phyloP scores from a whole-genome alignment of 2,888 invertebrate species.

The Aphodius sticticus region DNA sequence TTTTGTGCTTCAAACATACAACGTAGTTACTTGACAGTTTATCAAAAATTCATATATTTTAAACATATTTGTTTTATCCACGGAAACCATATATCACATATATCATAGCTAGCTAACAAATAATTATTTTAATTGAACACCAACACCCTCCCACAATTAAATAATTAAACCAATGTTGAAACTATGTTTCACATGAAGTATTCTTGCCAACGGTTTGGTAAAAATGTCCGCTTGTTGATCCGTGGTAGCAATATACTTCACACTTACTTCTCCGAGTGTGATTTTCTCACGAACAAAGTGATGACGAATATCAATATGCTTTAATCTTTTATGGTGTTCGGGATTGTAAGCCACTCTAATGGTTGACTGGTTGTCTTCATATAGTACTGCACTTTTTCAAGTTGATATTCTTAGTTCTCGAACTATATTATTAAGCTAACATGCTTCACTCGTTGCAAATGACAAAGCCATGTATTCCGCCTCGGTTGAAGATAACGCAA shows the following conservation, averaged over 20 bases:
- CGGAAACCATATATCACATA: too few species aligned
- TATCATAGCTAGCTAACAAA: too few species aligned
- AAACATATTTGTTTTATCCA: too few species aligned
- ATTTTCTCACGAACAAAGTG: constrained; percentile 22
- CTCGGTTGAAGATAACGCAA: constrained; percentile 51
- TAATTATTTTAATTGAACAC: too few species aligned
- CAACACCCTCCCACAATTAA: too few species aligned
- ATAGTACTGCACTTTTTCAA: constrained; percentile 21
- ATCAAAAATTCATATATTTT: too few species aligned
- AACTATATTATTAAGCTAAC: constrained; percentile 48
- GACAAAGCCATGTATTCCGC: constrained; percentile 52
- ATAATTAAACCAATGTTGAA: too few species aligned
- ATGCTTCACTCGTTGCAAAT: constrained; percentile 44
- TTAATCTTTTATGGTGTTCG: constrained; percentile 29
- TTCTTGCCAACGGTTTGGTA: background rate
- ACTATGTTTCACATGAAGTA: too few species aligned
- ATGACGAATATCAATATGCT: constrained; percentile 25
- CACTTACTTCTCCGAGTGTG: background rate
- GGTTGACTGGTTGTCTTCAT: constrained; percentile 38
- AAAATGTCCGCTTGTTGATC: background rate
- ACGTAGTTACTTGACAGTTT: too few species aligned
- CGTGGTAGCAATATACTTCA: constrained; percentile 6
- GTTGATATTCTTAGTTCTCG: constrained; percentile 39
- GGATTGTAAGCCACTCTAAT: constrained; percentile 33
- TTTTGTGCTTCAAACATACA: too few species aligned